Base-by-base conservation (phyloP, 1,140 invertebrate genomes). In the Ruditapes philippinarum region DNA sequence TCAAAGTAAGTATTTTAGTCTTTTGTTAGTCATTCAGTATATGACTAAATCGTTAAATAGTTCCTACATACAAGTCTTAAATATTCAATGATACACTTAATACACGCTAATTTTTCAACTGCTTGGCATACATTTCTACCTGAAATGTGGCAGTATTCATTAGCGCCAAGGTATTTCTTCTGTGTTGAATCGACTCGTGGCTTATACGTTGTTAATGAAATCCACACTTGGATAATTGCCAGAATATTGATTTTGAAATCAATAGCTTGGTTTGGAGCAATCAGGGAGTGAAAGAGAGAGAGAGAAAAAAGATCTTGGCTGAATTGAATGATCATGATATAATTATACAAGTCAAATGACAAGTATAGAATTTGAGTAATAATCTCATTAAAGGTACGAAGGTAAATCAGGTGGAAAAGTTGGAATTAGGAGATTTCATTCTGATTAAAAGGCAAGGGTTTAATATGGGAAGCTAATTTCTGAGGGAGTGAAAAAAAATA, bases 1-100 rank as follows among this genome's bases (percentile, higher is more conserved):
- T 94, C 93, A 60, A 94, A 94, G 94, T 95, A 92, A 94, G 94
- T 94, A 42, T 25, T n/a, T n/a, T n/a, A n/a, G n/a, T n/a, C n/a
- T n/a, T n/a, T n/a, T n/a, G n/a, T n/a, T n/a, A n/a, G n/a, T n/a
- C n/a, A n/a, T n/a, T n/a, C n/a, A n/a, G n/a, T n/a, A n/a, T n/a
- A n/a, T n/a, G n/a, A n/a, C n/a, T n/a, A n/a, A n/a, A n/a, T n/a
- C n/a, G n/a, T n/a, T n/a, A n/a, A n/a, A n/a, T n/a, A n/a, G n/a
- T n/a, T n/a, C n/a, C n/a, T n/a, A n/a, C n/a, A n/a, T n/a, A n/a
- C n/a, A n/a, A n/a, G n/a, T n/a, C n/a, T n/a, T n/a, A n/a, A n/a
- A n/a, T n/a, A n/a, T n/a, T n/a, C n/a, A n/a, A n/a, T n/a, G n/a
- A n/a, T n/a, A n/a, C n/a, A n/a, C n/a, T n/a, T n/a, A n/a, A n/a